phyloP scores from a whole-genome alignment of 2,797 vertebrate species.

The Poecilia gillii region DNA sequence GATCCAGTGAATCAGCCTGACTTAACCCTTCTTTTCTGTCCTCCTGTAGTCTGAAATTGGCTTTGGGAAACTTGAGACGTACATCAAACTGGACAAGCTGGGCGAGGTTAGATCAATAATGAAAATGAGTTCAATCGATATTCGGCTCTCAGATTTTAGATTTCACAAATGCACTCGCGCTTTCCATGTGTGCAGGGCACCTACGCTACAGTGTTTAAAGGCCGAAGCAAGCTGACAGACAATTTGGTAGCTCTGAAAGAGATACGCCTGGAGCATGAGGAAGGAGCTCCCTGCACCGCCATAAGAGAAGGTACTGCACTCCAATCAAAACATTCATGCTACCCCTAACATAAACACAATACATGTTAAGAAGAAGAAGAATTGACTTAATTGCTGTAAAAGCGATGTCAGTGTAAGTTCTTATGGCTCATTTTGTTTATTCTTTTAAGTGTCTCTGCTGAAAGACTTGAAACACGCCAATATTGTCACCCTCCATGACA shows the following conservation, averaged over 20 bases:
- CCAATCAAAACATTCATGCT: neutral
- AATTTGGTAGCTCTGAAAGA: constrained; percentile 86
- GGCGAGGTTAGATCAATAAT: constrained; percentile 78
- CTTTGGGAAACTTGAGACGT: constrained; percentile 86
- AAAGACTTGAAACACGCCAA: constrained; percentile 88
- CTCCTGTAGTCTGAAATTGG: constrained; percentile 82
- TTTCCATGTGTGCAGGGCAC: constrained; percentile 73
- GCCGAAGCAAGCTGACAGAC: constrained; percentile 84
- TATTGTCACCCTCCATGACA: constrained; percentile 87
- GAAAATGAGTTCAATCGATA: neutral
- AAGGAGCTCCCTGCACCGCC: constrained; percentile 85
- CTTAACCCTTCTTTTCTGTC: constrained; percentile 18
- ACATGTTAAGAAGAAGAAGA: constrained; percentile 6
- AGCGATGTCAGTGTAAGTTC: constrained; percentile 8
- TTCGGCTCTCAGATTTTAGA: neutral
- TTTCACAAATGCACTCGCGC: neutral
- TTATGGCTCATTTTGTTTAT: constrained; percentile 44
- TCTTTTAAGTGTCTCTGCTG: constrained; percentile 81
- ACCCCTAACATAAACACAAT: neutral
- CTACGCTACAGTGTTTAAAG: constrained; percentile 85
- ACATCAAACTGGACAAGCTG: constrained; percentile 86
- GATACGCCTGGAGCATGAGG: constrained; percentile 85
- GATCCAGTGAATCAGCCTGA: neutral
- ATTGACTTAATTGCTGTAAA: neutral
- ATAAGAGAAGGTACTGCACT: constrained; percentile 81